These are phyloP conservation scores for Polypterus senegalus DNA, from an alignment of 2,113 vertebrate species.

Conservation along the genomic window DNA sequence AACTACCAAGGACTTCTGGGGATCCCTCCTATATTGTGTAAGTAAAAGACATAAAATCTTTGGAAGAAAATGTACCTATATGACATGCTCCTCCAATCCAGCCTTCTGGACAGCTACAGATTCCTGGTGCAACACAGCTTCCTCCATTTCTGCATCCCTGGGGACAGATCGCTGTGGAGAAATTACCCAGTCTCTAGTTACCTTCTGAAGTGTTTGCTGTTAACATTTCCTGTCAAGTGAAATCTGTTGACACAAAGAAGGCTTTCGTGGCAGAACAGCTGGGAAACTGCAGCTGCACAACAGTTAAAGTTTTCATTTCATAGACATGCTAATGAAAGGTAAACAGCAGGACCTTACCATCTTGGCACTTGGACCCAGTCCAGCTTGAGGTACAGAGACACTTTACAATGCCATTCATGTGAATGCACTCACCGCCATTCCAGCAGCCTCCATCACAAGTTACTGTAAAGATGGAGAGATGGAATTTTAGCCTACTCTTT, in stretches of 20 bases:
- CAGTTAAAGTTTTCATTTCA: slow-evolving; percentile 6
- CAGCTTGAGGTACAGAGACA: slow-evolving; percentile 69
- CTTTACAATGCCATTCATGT: slow-evolving; percentile 56
- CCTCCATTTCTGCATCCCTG: slow-evolving; percentile 68
- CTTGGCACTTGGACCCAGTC: slow-evolving; percentile 67
- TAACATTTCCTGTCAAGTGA: background rate
- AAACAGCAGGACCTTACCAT: slow-evolving; percentile 40
- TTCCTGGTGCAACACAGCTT: slow-evolving; percentile 64
- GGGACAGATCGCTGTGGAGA: slow-evolving; percentile 59
- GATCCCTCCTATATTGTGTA: background rate
- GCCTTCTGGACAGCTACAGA: slow-evolving; percentile 71
- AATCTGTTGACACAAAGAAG: background rate
- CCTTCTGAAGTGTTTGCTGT: background rate
- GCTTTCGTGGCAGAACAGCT: background rate
- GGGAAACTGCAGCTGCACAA: background rate
- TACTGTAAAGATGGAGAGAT: slow-evolving; percentile 34
- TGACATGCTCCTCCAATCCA: slow-evolving; percentile 71
- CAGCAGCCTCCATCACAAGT: slow-evolving; percentile 68
- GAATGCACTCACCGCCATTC: slow-evolving; percentile 66
- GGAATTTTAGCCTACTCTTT: too few relatives aligned
- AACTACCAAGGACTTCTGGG: background rate
- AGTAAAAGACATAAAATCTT: too few relatives aligned
- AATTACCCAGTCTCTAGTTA: slow-evolving; percentile 20
- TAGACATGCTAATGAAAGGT: background rate
- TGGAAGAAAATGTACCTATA: slow-evolving; percentile 40